A percentile compares a stretch with the other conserved stretches of the same genome.
Evolutionary conservation across 2,888 invertebrate species (phyloP).

Genomic region (Heliconius hortense): DNA sequence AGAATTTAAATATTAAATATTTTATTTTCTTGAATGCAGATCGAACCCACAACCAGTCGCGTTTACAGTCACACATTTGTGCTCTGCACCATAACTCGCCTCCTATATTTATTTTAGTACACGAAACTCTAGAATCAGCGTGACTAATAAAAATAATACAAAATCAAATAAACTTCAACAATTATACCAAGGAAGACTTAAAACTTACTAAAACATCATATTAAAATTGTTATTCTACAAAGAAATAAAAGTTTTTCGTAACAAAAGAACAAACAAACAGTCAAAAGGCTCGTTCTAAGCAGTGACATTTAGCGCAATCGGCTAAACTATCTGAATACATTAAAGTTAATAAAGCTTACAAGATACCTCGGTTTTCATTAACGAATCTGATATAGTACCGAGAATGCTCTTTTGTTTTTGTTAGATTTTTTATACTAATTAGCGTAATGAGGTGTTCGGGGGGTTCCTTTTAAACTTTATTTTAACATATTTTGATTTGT

Average conservation of each 20-base stretch:
- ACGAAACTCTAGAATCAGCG: too few relatives aligned
- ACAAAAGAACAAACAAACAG: slow-evolving; percentile 36
- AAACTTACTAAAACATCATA: background rate
- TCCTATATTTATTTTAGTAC: too few relatives aligned
- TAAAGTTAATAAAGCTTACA: slow-evolving; percentile 78
- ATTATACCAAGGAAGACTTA: too few relatives aligned
- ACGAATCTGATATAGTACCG: slow-evolving; percentile 72
- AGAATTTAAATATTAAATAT: too few relatives aligned
- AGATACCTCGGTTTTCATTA: slow-evolving; percentile 69
- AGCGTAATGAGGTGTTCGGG: slow-evolving; percentile 70
- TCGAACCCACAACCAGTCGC: too few relatives aligned
- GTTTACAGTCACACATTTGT: too few relatives aligned
- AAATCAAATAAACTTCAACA: too few relatives aligned
- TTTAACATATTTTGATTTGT: background rate
- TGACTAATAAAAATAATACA: too few relatives aligned
- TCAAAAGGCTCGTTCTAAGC: slow-evolving; percentile 46
- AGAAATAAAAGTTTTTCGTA: slow-evolving; percentile 6
- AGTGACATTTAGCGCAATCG: slow-evolving; percentile 73
- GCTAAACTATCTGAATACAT: slow-evolving; percentile 75
- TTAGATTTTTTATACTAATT: slow-evolving; percentile 71
- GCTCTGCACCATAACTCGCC: too few relatives aligned
- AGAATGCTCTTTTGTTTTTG: slow-evolving; percentile 64
- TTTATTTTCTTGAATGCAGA: too few relatives aligned
- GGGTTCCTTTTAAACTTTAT: slow-evolving; percentile 12
- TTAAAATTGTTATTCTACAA: background rate